These are phyloP conservation scores for Acrossocheilus fasciatus DNA, from an alignment of 2,797 vertebrate genomes.

Conservation along the genomic window DNA sequence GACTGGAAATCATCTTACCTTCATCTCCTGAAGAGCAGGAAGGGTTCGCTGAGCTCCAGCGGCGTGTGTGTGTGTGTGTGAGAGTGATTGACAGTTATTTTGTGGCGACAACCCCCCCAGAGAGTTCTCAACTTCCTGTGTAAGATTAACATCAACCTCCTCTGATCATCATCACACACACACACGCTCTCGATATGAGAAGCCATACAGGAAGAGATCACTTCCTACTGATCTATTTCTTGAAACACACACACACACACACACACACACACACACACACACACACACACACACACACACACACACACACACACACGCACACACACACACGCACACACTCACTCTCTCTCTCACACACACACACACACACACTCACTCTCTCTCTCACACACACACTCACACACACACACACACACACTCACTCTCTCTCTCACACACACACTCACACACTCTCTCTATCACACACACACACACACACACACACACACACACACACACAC, in stretches of 20 bases:
- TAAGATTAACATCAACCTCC: constrained; percentile 70
- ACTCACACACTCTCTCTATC: background rate
- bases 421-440: background rate
- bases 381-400: background rate
- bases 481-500: too few species aligned
- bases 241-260: constrained; percentile 21
- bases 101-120: constrained; percentile 75
- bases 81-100: constrained; percentile 24
- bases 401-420: background rate
- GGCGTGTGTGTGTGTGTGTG: constrained; percentile 4
- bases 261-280: background rate
- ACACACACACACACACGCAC: background rate
- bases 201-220: constrained; percentile 28
- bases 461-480: too few species aligned
- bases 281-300: background rate
- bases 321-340: too few species aligned
- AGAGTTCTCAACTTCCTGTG: constrained; percentile 79
- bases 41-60: background rate
- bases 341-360: too few species aligned
- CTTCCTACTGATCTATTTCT: constrained; percentile 48
- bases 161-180: constrained; percentile 74
- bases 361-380: background rate
- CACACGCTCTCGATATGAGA: constrained; percentile 1
- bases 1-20: constrained; percentile 26
- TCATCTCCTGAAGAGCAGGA: background rate